These are phyloP conservation scores for Carposina sasakii DNA, from an alignment of 1,140 invertebrate genomes.

Conservation along the genomic window DNA sequence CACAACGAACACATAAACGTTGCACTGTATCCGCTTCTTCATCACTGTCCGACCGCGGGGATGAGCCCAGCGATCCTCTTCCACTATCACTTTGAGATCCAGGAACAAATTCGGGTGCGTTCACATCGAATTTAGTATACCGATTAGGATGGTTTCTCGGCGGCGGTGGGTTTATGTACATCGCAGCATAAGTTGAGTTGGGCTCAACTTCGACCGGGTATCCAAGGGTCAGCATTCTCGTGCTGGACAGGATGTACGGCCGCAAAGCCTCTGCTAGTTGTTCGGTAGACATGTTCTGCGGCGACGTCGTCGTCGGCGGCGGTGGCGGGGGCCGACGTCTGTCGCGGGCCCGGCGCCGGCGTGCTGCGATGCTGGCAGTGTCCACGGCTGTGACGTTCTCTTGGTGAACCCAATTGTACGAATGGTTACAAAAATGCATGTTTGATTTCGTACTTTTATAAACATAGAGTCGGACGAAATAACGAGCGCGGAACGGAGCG, in stretches of 20 bases:
- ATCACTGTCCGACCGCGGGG: constrained; percentile 72
- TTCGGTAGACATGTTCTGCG: constrained; percentile 50
- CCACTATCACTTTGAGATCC: constrained; percentile 65
- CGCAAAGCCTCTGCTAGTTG: constrained; percentile 55
- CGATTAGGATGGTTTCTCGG: constrained; percentile 42
- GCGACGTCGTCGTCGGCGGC: constrained; percentile 43
- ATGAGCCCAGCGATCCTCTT: constrained; percentile 67
- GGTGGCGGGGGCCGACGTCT: constrained; percentile 51
- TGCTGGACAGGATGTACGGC: constrained; percentile 76
- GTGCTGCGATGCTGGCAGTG: constrained; percentile 46
- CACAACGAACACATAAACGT: constrained; percentile 83
- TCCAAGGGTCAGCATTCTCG: constrained; percentile 79
- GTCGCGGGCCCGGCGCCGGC: constrained; percentile 50
- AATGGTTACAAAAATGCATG: constrained; percentile 61
- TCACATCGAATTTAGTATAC: constrained; percentile 72
- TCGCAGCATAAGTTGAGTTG: constrained; percentile 75
- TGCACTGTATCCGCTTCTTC: constrained; percentile 69
- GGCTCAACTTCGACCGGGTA: constrained; percentile 80
- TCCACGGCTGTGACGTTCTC: constrained; percentile 51
- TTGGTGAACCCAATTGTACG: constrained; percentile 63
- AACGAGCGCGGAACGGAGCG: constrained; percentile 48
- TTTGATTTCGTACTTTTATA: constrained; percentile 56
- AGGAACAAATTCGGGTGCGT: constrained; percentile 79
- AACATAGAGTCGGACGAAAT: constrained; percentile 63
- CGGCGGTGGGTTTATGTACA: constrained; percentile 74